phyloP scores from a whole-genome alignment of 2,888 invertebrate species.

The Meganola albula region DNA sequence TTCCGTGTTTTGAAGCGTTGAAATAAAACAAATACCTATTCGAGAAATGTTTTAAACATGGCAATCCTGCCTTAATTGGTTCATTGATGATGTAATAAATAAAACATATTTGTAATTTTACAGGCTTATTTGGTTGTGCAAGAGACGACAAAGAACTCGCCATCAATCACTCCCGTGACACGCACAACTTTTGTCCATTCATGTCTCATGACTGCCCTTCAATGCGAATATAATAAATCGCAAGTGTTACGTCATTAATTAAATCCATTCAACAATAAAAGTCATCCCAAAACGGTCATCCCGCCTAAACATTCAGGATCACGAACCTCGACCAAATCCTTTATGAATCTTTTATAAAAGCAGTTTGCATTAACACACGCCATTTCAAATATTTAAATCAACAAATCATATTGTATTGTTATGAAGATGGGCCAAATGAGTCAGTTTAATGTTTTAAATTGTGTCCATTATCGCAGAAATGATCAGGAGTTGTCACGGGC shows the following conservation, averaged over 20 bases:
- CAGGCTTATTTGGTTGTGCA: constrained; percentile 46
- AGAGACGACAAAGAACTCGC: constrained; percentile 43
- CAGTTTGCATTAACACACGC: constrained; percentile 33
- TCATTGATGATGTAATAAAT: too few relatives aligned
- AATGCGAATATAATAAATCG: constrained; percentile 27
- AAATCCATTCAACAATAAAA: constrained; percentile 22
- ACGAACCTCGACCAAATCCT: constrained; percentile 18
- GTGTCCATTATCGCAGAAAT: constrained; percentile 34
- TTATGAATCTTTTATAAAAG: constrained; percentile 33
- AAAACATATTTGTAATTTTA: too few relatives aligned
- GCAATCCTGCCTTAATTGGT: too few relatives aligned
- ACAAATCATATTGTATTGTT: constrained; percentile 15
- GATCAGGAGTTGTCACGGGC: constrained; percentile 21
- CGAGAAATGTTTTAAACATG: too few relatives aligned
- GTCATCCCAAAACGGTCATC: constrained; percentile 13
- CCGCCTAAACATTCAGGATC: constrained; percentile 19
- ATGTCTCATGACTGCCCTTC: constrained; percentile 41
- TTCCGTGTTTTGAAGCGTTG: too few relatives aligned
- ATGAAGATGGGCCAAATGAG: constrained; percentile 30
- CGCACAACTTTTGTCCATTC: constrained; percentile 59
- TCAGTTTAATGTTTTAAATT: constrained; percentile 49
- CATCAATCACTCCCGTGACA: constrained; percentile 68
- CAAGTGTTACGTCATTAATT: constrained; percentile 13
- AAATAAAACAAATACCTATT: too few relatives aligned
- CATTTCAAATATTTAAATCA: constrained; percentile 31